Evolutionary conservation across 2,113 vertebrate genomes (phyloP).

Genomic region (Dolichallabes microphthalmus): DNA sequence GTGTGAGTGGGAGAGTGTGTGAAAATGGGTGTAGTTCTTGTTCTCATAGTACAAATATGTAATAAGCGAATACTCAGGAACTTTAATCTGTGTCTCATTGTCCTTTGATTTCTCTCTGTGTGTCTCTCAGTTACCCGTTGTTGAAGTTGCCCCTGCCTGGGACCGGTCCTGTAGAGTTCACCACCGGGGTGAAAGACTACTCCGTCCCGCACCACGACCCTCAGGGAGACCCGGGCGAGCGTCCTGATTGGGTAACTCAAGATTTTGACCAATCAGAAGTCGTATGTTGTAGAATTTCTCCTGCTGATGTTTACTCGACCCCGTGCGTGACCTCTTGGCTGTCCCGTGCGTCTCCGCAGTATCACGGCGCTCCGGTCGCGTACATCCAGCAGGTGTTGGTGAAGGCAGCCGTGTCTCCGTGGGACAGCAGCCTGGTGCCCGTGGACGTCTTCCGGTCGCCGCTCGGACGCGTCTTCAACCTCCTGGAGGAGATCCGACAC

Average conservation of each 20-base stretch:
- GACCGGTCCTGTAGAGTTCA: conserved; percentile 92
- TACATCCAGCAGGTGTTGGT: conserved; percentile 97
- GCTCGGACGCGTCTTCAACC: conserved; percentile 83
- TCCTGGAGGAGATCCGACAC: conserved; percentile 94
- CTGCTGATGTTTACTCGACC: not conserved
- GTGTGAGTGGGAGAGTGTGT: not conserved
- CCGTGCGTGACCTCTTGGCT: not conserved
- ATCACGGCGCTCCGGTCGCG: conserved; percentile 87
- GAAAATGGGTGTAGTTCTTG: conserved; percentile 3
- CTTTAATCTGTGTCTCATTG: conserved; percentile 14
- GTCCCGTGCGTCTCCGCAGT: conserved; percentile 68
- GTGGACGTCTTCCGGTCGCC: conserved; percentile 92
- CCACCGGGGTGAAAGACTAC: conserved; percentile 87
- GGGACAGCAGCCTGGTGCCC: conserved; percentile 88
- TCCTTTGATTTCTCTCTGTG: not conserved
- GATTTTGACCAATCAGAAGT: not conserved
- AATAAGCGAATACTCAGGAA: not conserved
- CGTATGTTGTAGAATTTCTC: not conserved
- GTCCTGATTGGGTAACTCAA: conserved; percentile 83
- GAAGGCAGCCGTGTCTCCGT: conserved; percentile 92
- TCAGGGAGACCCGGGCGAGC: conserved; percentile 74
- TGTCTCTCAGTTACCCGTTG: conserved; percentile 81
- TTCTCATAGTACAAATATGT: conserved; percentile 12
- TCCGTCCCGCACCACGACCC: conserved; percentile 70
- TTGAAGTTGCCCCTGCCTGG: conserved; percentile 92